These are phyloP conservation scores for Nothura maculosa DNA, from an alignment of 2,797 vertebrate genomes.

Conservation along the genomic window DNA sequence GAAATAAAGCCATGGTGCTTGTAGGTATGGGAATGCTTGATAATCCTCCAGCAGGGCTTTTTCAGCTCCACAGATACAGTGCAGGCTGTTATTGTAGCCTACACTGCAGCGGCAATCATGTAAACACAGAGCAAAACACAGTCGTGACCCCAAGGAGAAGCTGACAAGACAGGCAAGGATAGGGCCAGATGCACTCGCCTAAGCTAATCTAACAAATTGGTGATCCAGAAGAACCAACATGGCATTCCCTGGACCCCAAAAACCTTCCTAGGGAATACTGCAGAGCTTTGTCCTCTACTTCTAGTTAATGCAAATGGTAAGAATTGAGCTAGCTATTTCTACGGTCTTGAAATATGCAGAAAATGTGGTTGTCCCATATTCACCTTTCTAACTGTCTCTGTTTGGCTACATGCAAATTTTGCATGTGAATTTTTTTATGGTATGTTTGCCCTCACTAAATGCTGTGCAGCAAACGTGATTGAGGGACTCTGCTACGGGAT, in stretches of 20 bases:
- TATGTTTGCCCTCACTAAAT: background rate
- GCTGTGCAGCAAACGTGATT: fast-evolving
- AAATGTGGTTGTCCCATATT: background rate
- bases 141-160: background rate
- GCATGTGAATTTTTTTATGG: background rate
- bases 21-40: background rate
- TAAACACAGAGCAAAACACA: background rate
- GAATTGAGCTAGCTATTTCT: background rate
- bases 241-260: fast-evolving
- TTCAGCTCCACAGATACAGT: background rate
- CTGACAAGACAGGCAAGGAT: background rate
- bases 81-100: background rate
- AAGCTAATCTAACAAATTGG: background rate
- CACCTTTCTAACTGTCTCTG: no score
- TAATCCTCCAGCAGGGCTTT: background rate
- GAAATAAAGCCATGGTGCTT: background rate
- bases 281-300: background rate
- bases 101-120: background rate
- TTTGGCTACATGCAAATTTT: background rate
- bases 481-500: background rate
- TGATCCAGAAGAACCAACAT: background rate
- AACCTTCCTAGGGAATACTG: background rate
- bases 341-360: background rate
- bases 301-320: background rate
- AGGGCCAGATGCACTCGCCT: background rate